Conservation (phyloP, 1,140 invertebrate species). For the Ostrea denselamellosa region DNA sequence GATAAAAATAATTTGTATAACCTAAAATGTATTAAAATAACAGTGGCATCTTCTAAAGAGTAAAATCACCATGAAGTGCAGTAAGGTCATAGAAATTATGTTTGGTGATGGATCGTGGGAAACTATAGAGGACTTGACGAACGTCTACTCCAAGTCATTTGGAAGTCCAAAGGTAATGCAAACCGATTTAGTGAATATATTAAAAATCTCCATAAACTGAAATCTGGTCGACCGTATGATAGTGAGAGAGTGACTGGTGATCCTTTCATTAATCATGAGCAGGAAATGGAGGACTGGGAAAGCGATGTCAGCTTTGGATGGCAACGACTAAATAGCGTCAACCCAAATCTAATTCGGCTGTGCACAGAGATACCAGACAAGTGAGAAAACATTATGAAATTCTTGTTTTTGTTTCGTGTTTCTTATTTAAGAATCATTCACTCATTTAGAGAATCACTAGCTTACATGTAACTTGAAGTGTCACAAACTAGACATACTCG, state of each 20-base stretch:
- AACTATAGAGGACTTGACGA: slow-evolving; percentile 34
- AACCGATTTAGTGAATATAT: no score
- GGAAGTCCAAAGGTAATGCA: slow-evolving; percentile 23
- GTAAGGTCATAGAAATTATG: neutral
- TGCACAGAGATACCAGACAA: slow-evolving; percentile 41
- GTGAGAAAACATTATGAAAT: neutral
- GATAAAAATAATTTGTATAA: no score
- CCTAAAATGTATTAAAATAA: no score
- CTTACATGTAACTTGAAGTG: no score
- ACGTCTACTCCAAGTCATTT: slow-evolving; percentile 38
- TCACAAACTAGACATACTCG: no score
- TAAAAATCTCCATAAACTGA: no score
- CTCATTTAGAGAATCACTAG: no score
- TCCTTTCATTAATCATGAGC: neutral
- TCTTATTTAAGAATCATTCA: no score
- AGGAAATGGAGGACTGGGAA: slow-evolving; percentile 59
- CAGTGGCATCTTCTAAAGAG: slow-evolving; percentile 37
- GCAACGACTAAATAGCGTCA: slow-evolving; percentile 67
- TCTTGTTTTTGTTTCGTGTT: no score
- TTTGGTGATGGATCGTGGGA: slow-evolving; percentile 41
- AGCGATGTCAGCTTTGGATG: slow-evolving; percentile 70
- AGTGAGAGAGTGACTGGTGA: no score
- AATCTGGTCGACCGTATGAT: no score
- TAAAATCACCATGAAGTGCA: neutral
- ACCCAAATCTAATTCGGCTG: slow-evolving; percentile 24